Percentiles rank a stretch among this genome's conserved stretches.
Conservation (phyloP, 2,113 vertebrate species). For the Heloderma charlesbogerti region DNA sequence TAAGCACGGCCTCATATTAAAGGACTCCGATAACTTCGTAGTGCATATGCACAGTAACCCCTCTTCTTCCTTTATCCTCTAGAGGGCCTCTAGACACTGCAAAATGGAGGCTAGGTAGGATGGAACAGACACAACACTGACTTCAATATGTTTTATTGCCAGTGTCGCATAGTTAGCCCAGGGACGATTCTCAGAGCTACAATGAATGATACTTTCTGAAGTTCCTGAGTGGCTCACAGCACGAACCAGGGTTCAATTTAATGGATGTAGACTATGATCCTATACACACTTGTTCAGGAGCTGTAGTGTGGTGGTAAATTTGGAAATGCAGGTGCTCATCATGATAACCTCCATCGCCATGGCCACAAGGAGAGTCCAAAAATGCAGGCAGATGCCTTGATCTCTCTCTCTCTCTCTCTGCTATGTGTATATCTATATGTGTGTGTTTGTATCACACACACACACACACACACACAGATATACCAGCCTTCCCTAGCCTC, state of each 20-base stretch:
- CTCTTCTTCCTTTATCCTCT: slow-evolving; percentile 54
- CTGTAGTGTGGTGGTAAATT: too few relatives aligned
- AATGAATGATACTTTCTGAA: neutral
- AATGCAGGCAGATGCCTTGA: too few relatives aligned
- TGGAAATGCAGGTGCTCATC: too few relatives aligned
- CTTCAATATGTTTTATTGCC: neutral
- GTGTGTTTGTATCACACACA: too few relatives aligned
- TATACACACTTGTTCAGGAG: neutral
- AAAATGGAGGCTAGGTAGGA: neutral
- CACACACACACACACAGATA: too few relatives aligned
- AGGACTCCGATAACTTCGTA: neutral
- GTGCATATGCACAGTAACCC: neutral
- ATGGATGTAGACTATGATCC: neutral
- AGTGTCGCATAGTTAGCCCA: neutral
- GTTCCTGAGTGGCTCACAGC: neutral
- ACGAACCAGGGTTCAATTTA: neutral
- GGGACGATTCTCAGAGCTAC: neutral
- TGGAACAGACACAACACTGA: neutral
- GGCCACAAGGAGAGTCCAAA: too few relatives aligned
- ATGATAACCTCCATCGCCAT: too few relatives aligned
- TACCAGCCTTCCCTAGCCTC: too few relatives aligned
- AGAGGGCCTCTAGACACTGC: slow-evolving; percentile 69
- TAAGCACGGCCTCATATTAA: neutral
- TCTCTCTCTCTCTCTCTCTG: too few relatives aligned
- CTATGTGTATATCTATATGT: too few relatives aligned